These are phyloP conservation scores for Pteromalus puparum DNA, from an alignment of 1,140 invertebrate species.

Conservation along the genomic window DNA sequence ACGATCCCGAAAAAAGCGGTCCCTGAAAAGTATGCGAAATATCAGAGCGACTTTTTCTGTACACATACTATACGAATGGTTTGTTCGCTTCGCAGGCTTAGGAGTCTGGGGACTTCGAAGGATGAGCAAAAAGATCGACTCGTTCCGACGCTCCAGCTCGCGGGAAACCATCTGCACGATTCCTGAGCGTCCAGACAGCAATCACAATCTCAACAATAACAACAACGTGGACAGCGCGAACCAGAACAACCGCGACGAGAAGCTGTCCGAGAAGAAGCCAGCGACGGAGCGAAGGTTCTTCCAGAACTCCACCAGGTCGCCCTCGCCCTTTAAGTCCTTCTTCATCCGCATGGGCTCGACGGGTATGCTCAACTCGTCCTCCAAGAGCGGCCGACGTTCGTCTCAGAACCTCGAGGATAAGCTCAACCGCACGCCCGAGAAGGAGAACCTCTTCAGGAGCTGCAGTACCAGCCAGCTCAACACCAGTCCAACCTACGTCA, in stretches of 20 bases:
- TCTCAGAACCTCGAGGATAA: constrained; percentile 65
- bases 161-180: constrained; percentile 75
- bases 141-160: constrained; percentile 81
- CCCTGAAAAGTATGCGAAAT: neutral
- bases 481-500: constrained; percentile 82
- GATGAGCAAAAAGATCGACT: constrained; percentile 87
- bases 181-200: constrained; percentile 60
- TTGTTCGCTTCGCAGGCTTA: constrained; percentile 72
- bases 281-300: constrained; percentile 71
- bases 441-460: constrained; percentile 81
- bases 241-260: constrained; percentile 56
- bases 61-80: neutral
- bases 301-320: constrained; percentile 76
- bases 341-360: constrained; percentile 86
- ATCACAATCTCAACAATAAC: constrained; percentile 65
- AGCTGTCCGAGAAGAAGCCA: constrained; percentile 65
- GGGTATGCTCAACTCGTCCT: constrained; percentile 82
- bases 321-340: constrained; percentile 82
- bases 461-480: constrained; percentile 85
- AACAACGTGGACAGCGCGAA: constrained; percentile 62
- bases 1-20: neutral
- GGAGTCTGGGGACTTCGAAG: constrained; percentile 83
- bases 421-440: constrained; percentile 61
- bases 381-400: constrained; percentile 70
- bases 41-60: neutral